phyloP scores from a whole-genome alignment of 1,140 invertebrate genomes.

The Drosophila arizonae region DNA sequence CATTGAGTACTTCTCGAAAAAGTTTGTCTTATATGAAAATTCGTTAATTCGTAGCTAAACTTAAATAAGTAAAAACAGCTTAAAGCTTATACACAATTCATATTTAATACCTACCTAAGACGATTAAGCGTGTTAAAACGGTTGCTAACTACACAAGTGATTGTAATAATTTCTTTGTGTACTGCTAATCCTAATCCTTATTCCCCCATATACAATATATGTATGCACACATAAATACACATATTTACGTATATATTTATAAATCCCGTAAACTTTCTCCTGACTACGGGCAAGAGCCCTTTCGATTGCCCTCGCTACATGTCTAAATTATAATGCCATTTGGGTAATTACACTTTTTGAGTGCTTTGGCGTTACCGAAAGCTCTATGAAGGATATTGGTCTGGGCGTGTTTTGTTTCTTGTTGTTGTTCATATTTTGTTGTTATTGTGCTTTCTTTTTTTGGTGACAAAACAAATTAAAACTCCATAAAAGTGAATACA shows the following conservation, averaged over 20 bases:
- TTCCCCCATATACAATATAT: no score
- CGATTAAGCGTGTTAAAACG: neutral
- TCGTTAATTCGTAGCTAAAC: no score
- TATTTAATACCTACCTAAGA: no score
- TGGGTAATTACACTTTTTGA: constrained; percentile 79
- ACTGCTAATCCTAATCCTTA: neutral
- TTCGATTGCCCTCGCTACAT: constrained; percentile 39
- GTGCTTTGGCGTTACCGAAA: constrained; percentile 65
- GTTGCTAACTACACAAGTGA: constrained; percentile 5
- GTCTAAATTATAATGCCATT: constrained; percentile 79
- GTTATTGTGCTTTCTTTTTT: constrained; percentile 20
- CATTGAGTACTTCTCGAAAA: no score
- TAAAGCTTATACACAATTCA: no score
- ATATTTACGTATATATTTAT: no score
- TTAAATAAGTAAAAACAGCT: neutral
- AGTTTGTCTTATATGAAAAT: no score
- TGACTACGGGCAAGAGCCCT: constrained; percentile 50
- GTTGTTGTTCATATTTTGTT: neutral
- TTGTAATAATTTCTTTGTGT: constrained; percentile 14
- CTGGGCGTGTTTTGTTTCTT: constrained; percentile 38
- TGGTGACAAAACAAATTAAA: constrained; percentile 80
- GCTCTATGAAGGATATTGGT: constrained; percentile 59
- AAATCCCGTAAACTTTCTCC: constrained; percentile 40
- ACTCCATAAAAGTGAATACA: constrained; percentile 77
- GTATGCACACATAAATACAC: no score